Evolutionary conservation across 2,113 vertebrate species (phyloP).

Genomic region (Guaruba guarouba): DNA sequence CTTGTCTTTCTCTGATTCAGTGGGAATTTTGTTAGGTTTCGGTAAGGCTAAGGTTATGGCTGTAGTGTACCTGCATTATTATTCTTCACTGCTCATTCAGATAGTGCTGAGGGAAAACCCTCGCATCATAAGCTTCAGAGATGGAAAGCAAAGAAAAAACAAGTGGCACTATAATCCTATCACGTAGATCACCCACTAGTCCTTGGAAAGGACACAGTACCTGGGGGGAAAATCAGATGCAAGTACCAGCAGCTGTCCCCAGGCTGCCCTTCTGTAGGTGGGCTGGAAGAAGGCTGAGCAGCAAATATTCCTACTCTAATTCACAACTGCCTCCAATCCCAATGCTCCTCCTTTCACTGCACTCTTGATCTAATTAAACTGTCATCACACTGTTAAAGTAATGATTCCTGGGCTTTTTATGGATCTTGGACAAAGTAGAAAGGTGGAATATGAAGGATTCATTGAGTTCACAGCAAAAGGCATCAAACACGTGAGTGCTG

Average conservation of each 20-base stretch:
- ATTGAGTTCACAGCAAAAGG: constrained; percentile 19
- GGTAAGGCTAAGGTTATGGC: background rate
- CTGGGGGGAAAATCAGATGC: background rate
- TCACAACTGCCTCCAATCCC: constrained; percentile 10
- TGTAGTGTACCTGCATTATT: background rate
- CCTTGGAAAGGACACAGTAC: background rate
- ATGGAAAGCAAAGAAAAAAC: background rate
- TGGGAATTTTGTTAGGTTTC: background rate
- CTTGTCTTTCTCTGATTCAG: background rate
- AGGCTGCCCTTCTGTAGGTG: background rate
- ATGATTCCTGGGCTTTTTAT: constrained; percentile 47
- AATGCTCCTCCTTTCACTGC: background rate
- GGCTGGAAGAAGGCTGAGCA: background rate
- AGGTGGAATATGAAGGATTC: constrained; percentile 34
- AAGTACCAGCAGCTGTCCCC: background rate
- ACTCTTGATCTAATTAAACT: constrained; percentile 67
- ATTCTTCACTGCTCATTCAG: background rate
- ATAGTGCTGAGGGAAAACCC: background rate
- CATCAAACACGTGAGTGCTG: constrained; percentile 20
- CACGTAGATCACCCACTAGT: background rate
- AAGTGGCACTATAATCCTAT: background rate
- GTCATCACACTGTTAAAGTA: constrained; percentile 53
- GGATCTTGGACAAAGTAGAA: constrained; percentile 40
- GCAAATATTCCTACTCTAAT: background rate
- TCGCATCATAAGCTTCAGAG: background rate